Conservation (phyloP, 1,140 invertebrate species). For the Zophobas atratus region DNA sequence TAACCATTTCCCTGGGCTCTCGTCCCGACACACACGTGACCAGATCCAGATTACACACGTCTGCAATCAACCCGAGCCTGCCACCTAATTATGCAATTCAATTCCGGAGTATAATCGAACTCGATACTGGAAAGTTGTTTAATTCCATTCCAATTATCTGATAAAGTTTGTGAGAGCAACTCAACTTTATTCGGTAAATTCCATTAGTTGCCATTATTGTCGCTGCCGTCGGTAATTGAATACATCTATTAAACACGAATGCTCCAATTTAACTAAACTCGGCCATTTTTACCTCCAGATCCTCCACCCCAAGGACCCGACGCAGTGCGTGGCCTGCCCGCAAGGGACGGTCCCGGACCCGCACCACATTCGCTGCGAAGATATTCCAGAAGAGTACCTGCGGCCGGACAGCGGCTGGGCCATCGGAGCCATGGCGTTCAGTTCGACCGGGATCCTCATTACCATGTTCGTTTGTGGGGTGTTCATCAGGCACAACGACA, state of each 20-base stretch:
- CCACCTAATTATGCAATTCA: slow-evolving; percentile 26
- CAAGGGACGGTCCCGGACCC: slow-evolving; percentile 86
- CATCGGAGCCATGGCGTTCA: slow-evolving; percentile 90
- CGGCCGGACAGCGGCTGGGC: slow-evolving; percentile 87
- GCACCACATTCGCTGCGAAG: slow-evolving; percentile 80
- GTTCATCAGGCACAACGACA: slow-evolving; percentile 82
- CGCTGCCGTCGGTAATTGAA: slow-evolving; percentile 21
- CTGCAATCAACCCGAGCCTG: background rate
- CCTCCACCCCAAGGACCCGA: slow-evolving; percentile 83
- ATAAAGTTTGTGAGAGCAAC: slow-evolving; percentile 8
- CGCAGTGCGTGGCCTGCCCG: slow-evolving; percentile 86
- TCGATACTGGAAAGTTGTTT: slow-evolving; percentile 36
- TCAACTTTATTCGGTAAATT: slow-evolving; percentile 29
- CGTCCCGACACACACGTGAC: background rate
- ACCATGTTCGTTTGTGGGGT: slow-evolving; percentile 80
- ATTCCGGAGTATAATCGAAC: slow-evolving; percentile 28
- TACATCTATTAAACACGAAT: slow-evolving; percentile 20
- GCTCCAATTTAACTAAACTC: slow-evolving; percentile 1
- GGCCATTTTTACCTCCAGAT: slow-evolving; percentile 72
- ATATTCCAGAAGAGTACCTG: slow-evolving; percentile 90
- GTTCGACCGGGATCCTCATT: slow-evolving; percentile 83
- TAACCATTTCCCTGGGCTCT: background rate
- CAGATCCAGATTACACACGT: slow-evolving; percentile 18
- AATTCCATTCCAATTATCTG: slow-evolving; percentile 35
- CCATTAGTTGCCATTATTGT: slow-evolving; percentile 37